Evolutionary conservation across 2,113 vertebrate genomes (phyloP).

Genomic region (Macroglossus sobrinus): DNA sequence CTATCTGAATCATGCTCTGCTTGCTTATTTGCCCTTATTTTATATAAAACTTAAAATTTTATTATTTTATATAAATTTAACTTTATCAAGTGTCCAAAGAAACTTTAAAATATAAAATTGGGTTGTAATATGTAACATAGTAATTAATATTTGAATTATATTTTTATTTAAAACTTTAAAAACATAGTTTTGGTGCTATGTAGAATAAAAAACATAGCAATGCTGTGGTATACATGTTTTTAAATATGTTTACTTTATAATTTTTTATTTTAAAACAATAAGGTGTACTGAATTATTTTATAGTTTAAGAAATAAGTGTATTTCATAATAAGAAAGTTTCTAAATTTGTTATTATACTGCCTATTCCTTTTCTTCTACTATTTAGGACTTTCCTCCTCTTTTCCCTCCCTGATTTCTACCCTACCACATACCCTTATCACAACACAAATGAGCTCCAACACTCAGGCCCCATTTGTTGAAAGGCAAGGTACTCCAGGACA

Average conservation of each 20-base stretch:
- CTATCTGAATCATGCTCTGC: background rate
- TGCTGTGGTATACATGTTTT: background rate
- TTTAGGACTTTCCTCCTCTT: background rate
- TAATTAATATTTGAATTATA: conserved; percentile 20
- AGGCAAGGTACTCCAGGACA: background rate
- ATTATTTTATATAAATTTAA: conserved; percentile 29
- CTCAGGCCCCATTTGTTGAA: background rate
- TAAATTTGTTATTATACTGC: background rate
- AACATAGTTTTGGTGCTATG: background rate
- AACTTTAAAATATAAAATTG: conserved; percentile 25
- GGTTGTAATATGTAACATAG: background rate
- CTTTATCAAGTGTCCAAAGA: background rate
- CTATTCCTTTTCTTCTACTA: background rate
- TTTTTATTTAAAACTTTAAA: conserved; percentile 42
- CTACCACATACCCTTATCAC: background rate
- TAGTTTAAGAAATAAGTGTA: background rate
- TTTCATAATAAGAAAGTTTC: background rate
- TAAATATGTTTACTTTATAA: background rate
- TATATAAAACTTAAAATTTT: background rate
- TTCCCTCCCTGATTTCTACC: background rate
- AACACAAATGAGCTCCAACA: background rate
- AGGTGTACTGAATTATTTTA: background rate
- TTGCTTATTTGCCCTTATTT: conserved; percentile 14
- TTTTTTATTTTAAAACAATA: conserved; percentile 40
- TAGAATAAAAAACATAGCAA: background rate